These are phyloP conservation scores for Leptopilina boulardi DNA, from an alignment of 1,140 invertebrate genomes.

Conservation along the genomic window DNA sequence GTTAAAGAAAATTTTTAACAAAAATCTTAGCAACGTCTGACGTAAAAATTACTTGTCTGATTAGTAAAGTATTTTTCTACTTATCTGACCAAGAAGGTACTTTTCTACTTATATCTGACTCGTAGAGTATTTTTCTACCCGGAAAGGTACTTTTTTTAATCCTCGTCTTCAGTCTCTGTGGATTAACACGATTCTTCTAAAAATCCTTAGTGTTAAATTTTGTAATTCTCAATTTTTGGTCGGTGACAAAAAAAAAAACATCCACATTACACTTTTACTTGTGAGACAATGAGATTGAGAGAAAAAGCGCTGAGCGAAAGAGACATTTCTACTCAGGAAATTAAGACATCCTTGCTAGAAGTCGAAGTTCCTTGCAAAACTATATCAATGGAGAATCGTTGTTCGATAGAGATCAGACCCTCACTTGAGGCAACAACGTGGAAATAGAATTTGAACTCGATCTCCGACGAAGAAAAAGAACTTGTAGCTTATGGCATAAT, in stretches of 20 bases:
- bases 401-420: slow-evolving; percentile 46
- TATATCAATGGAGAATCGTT: slow-evolving; percentile 46
- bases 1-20: too few species aligned
- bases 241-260: too few species aligned
- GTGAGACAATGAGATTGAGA: too few species aligned
- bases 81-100: too few species aligned
- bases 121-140: too few species aligned
- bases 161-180: not conserved
- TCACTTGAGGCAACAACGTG: slow-evolving; percentile 26
- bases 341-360: slow-evolving; percentile 6
- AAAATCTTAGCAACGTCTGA: too few species aligned
- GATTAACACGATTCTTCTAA: slow-evolving; percentile 1
- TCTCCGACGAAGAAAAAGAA: slow-evolving; percentile 22
- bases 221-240: not conserved
- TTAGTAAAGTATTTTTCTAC: too few species aligned
- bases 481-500: slow-evolving; percentile 24
- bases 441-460: slow-evolving; percentile 35
- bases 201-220: not conserved
- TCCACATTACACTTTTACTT: too few species aligned
- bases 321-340: slow-evolving; percentile 15
- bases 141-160: not conserved
- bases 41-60: too few species aligned
- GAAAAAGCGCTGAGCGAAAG: not conserved
- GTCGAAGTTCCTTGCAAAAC: not conserved
- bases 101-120: too few species aligned